phyloP scores from a whole-genome alignment of 2,113 vertebrate species.

The Saguinus midas region DNA sequence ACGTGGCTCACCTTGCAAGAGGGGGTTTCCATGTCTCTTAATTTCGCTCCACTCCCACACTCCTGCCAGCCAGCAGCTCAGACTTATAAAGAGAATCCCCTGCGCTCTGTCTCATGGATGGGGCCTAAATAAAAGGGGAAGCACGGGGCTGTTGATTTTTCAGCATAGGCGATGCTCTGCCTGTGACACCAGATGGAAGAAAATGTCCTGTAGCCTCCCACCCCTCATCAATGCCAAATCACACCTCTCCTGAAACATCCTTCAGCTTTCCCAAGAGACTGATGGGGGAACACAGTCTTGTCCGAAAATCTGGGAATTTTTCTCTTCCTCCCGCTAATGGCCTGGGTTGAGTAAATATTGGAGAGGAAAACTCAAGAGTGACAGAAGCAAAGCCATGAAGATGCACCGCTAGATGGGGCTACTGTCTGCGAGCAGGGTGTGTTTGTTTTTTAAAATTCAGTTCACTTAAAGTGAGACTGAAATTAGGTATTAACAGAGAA shows the following conservation, averaged over 20 bases:
- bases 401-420: slow-evolving; percentile 83
- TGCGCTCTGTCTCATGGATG: not conserved
- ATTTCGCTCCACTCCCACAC: not conserved
- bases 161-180: too few species aligned
- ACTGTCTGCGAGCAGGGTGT: not conserved
- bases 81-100: fast-evolving
- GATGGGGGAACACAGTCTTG: not conserved
- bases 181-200: fast-evolving
- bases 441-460: not conserved
- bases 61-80: not conserved
- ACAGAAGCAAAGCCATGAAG: not conserved
- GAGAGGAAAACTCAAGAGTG: not conserved
- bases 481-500: slow-evolving; percentile 72
- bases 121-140: fast-evolving
- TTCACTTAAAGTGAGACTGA: slow-evolving; percentile 4
- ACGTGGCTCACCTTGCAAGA: not conserved
- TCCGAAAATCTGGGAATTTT: not conserved
- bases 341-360: not conserved
- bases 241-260: not conserved
- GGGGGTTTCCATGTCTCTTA: not conserved
- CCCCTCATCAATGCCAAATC: not conserved
- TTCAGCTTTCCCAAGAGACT: not conserved
- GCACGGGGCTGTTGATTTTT: too few species aligned
- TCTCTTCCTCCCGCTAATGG: not conserved
- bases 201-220: not conserved